These are phyloP conservation scores for Pseudochaenichthys georgianus DNA, from an alignment of 2,797 vertebrate genomes.

Conservation along the genomic window DNA sequence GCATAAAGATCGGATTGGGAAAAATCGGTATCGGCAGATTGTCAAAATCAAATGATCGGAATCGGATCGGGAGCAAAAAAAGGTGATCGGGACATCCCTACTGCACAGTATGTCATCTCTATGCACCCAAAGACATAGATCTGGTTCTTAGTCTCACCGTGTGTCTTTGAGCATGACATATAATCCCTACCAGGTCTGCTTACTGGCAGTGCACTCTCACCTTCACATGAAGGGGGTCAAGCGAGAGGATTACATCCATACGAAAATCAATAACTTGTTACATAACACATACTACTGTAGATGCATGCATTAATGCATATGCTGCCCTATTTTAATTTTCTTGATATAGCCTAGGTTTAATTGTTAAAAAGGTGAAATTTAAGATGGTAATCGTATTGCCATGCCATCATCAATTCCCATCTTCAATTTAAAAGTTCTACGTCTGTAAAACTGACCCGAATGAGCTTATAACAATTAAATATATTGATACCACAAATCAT, in stretches of 20 bases:
- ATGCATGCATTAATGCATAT: not conserved
- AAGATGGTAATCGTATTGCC: not conserved
- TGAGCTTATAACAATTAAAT: conserved; percentile 40
- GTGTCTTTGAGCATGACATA: conserved; percentile 3
- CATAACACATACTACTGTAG: conserved; percentile 35
- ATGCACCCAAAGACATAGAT: conserved; percentile 1
- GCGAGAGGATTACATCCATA: conserved; percentile 19
- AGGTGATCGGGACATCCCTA: too few species aligned
- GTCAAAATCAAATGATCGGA: too few species aligned
- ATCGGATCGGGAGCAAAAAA: too few species aligned
- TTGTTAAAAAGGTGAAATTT: conserved; percentile 1
- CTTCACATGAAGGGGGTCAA: conserved; percentile 24
- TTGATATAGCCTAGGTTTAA: not conserved
- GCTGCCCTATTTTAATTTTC: not conserved
- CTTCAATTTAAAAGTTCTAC: not conserved
- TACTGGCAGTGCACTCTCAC: conserved; percentile 6
- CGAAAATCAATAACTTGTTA: conserved; percentile 38
- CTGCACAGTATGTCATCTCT: not conserved
- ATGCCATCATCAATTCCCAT: not conserved
- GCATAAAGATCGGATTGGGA: too few species aligned
- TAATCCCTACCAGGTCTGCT: conserved; percentile 19
- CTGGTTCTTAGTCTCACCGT: not conserved
- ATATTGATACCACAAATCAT: conserved; percentile 51
- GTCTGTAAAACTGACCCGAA: conserved; percentile 38
- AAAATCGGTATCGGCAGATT: too few species aligned